Conservation (phyloP, 2,113 vertebrate genomes). For the Rattus norvegicus region GRCr8 NC_086029.1:19730001-19730500, state of each 20-base stretch:
- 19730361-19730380: neutral
- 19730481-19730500: neutral
- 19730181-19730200: neutral
- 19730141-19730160: neutral
- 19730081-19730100: neutral
- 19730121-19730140: neutral
- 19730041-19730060: neutral
- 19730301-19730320: neutral
- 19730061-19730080: neutral
- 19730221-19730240: neutral
- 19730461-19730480: neutral
- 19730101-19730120: neutral
- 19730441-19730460: rapidly evolving
- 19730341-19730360: neutral
- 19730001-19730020: neutral
- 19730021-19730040: neutral
- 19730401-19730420: neutral
- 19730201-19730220: neutral
- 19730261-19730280: neutral
- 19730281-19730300: neutral
- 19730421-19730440: neutral
- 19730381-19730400: neutral
- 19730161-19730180: neutral
- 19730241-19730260: neutral
- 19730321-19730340: neutral